phyloP scores from a whole-genome alignment of 1,140 invertebrate species.

The Brachionus asplanchnoidis region DNA sequence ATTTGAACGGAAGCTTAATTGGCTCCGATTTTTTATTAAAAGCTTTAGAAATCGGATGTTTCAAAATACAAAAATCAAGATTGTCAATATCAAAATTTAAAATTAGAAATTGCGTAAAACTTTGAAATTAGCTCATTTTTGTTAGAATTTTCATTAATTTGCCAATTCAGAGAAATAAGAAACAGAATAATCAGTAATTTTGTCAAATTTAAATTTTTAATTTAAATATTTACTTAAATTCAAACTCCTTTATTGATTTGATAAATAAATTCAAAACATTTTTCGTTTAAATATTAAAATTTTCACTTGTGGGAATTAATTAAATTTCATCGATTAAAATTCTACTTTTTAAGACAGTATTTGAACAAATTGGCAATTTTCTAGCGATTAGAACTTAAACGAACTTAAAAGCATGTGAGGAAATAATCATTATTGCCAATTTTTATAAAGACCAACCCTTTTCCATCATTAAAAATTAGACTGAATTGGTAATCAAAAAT shows the following conservation, averaged over 20 bases:
- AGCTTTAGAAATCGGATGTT: too few species aligned
- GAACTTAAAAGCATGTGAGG: too few species aligned
- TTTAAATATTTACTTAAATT: not conserved
- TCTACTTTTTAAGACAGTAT: not conserved
- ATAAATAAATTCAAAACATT: not conserved
- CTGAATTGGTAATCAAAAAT: too few species aligned
- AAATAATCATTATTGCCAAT: too few species aligned
- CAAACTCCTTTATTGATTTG: not conserved
- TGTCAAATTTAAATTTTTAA: not conserved
- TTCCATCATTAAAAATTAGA: too few species aligned
- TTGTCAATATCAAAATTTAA: not conserved
- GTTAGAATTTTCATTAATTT: too few species aligned
- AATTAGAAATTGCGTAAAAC: not conserved
- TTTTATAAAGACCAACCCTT: too few species aligned
- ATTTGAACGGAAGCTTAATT: too few species aligned
- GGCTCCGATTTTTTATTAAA: too few species aligned
- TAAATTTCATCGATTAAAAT: not conserved
- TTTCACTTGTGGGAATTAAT: not conserved
- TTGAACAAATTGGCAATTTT: not conserved
- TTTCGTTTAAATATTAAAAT: not conserved
- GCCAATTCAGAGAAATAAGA: not conserved
- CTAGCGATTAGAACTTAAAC: too few species aligned
- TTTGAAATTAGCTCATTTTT: not conserved
- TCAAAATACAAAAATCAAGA: too few species aligned
- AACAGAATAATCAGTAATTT: not conserved